These are phyloP conservation scores for Nettapus auritus DNA, from an alignment of 2,113 vertebrate species.

Conservation along the genomic window DNA sequence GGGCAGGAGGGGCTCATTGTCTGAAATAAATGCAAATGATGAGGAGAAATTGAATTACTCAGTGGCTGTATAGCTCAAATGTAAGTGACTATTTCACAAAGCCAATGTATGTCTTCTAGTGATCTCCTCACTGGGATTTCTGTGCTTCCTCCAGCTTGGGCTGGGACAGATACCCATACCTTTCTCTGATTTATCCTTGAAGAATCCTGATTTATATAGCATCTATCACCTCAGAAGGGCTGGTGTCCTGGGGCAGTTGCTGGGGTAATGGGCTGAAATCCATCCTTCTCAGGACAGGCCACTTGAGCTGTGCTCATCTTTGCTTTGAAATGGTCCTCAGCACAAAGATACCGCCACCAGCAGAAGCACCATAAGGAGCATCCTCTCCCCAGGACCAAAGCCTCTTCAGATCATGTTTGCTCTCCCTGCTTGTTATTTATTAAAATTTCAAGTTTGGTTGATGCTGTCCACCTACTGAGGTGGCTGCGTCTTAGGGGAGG, in stretches of 20 bases:
- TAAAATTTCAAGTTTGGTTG: not conserved
- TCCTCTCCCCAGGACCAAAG: not conserved
- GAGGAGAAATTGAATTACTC: not conserved
- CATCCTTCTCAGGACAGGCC: not conserved
- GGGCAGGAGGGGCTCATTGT: not conserved
- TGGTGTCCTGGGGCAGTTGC: not conserved
- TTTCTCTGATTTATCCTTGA: not conserved
- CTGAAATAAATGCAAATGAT: not conserved
- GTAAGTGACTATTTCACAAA: not conserved
- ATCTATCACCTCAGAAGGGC: not conserved
- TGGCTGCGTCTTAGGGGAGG: not conserved
- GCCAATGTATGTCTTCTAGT: not conserved
- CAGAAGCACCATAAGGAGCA: not conserved
- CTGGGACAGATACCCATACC: not conserved
- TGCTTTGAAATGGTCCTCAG: not conserved
- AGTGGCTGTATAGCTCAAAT: not conserved
- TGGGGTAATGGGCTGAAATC: not conserved
- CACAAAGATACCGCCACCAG: not conserved
- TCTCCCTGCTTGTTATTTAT: not conserved
- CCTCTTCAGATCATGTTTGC: not conserved
- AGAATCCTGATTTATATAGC: not conserved
- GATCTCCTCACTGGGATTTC: not conserved
- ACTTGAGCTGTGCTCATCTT: not conserved
- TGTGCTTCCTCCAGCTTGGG: not conserved
- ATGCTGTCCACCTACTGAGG: not conserved